phyloP scores from a whole-genome alignment of 53 echinoderm and acorn worm genomes.

The Astropecten irregularis region DNA sequence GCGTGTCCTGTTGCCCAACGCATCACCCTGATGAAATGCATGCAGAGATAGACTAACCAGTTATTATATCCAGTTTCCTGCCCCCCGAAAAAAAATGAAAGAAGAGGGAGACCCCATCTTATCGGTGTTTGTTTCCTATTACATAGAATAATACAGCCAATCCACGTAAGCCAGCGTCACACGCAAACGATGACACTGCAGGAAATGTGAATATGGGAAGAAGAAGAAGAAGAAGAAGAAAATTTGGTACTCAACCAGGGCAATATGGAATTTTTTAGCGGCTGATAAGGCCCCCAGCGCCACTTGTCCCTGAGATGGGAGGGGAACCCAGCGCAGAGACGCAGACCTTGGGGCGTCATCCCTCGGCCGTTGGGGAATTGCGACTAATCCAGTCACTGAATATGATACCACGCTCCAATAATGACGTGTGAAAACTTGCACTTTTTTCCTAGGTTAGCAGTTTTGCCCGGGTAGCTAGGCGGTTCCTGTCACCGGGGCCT shows the following conservation, averaged over 20 bases:
- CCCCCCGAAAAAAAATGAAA: too few species aligned
- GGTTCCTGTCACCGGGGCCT: constrained; percentile 14
- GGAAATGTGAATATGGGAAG: constrained; percentile 37
- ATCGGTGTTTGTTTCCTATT: constrained; percentile 1
- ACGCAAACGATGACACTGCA: neutral
- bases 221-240: too few species aligned
- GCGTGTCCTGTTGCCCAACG: too few species aligned
- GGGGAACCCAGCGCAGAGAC: neutral
- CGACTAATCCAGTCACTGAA: neutral
- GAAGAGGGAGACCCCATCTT: too few species aligned
- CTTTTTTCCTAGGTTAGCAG: constrained; percentile 32
- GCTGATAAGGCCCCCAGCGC: neutral
- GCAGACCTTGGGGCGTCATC: constrained; percentile 33
- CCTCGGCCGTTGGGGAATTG: neutral
- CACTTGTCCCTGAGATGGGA: neutral
- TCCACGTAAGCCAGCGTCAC: too few species aligned
- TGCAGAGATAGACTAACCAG: neutral
- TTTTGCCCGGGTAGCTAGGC: constrained; percentile 6
- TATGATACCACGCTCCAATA: constrained; percentile 20
- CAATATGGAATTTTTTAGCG: constrained; percentile 18
- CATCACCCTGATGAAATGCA: neutral
- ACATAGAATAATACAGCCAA: neutral
- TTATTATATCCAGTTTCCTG: neutral
- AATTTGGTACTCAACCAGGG: neutral
- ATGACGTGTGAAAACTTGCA: constrained; percentile 53